Evolutionary conservation across 2,113 vertebrate species (phyloP).

Genomic region (Osmerus mordax): DNA sequence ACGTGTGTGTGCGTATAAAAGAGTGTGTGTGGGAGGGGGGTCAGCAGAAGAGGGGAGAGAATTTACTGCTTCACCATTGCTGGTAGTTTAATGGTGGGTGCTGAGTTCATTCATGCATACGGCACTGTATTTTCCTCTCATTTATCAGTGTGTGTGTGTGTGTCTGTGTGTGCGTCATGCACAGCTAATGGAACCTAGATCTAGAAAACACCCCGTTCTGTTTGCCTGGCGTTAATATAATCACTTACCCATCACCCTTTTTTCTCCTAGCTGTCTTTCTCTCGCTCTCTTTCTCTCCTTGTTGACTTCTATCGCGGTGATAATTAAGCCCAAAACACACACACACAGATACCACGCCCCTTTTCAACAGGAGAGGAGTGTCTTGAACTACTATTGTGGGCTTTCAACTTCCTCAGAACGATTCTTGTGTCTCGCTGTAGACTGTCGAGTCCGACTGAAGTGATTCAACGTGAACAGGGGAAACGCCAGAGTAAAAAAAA

Average conservation of each 20-base stretch:
- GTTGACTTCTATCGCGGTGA: not conserved
- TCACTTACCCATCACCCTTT: not conserved
- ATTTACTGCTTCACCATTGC: not conserved
- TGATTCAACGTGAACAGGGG: too few relatives aligned
- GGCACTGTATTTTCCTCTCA: conserved; percentile 36
- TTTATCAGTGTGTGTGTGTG: conserved; percentile 36
- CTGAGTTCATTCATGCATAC: conserved; percentile 35
- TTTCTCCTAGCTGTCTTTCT: not conserved
- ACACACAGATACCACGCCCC: too few relatives aligned
- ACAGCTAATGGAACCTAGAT: conserved; percentile 37
- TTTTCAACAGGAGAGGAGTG: too few relatives aligned
- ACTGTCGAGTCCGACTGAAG: too few relatives aligned
- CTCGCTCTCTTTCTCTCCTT: not conserved
- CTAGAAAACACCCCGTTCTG: conserved; percentile 27
- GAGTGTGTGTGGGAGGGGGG: conserved; percentile 37
- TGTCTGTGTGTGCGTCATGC: conserved; percentile 40
- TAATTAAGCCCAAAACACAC: too few relatives aligned
- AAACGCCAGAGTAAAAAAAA: too few relatives aligned
- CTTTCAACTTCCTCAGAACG: too few relatives aligned
- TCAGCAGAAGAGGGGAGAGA: not conserved
- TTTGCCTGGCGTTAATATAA: conserved; percentile 16
- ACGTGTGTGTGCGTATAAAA: not conserved
- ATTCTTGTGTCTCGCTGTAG: too few relatives aligned
- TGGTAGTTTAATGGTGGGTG: not conserved
- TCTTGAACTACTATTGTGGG: too few relatives aligned